Base-by-base conservation (phyloP, 2,888 invertebrate species). In the Lapara coniferarum region DNA sequence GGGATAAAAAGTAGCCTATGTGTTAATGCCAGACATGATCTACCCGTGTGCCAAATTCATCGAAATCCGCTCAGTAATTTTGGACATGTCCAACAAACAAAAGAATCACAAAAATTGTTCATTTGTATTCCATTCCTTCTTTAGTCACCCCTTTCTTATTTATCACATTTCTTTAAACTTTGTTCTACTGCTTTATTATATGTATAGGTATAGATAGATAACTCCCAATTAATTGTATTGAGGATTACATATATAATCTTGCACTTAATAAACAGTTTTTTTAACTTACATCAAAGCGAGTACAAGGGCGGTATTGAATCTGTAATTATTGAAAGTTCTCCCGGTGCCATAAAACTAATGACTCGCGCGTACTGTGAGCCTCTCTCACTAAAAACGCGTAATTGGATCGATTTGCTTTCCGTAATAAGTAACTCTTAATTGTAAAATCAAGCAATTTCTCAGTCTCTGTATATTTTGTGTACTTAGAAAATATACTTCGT, bases 241-340 rank as follows among this genome's bases (percentile, higher is more conserved):
- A 56, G 25, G 25, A 25, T 25, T 2, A 2, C 25, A 25, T 12
- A 44, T 16, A 12, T 10, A 7, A 74, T 77, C 77, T 75, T 73
- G 72, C 72, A 70, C 57, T 37, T 49, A 59, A 58, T 73, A 71
- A 19, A 72, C 19, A 49, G 72, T 73, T 73, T 73, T 72, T 73
- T 71, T 73, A 73, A 68, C 69, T 53, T 72, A 69, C 66, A 72
- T 73, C 55, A 19, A 19, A 1, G 8, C 55, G 19, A 44, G n/a
- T 14, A 44, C 37, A 46, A 63, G 49, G 74, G 74, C 77, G 49
- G 76, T 82, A 87, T 86, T 84, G 80, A 85, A 83, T 74, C 79
- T 78, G 84, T 86, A 89, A 90, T 89, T 89, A 89, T 88, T 85
- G 84, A 74, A 74, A 87, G 89, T 90, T 89, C 89, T 85, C 86